These are phyloP conservation scores for Drosophila kepulauana DNA, from an alignment of 1,140 invertebrate species.

Conservation along the genomic window DNA sequence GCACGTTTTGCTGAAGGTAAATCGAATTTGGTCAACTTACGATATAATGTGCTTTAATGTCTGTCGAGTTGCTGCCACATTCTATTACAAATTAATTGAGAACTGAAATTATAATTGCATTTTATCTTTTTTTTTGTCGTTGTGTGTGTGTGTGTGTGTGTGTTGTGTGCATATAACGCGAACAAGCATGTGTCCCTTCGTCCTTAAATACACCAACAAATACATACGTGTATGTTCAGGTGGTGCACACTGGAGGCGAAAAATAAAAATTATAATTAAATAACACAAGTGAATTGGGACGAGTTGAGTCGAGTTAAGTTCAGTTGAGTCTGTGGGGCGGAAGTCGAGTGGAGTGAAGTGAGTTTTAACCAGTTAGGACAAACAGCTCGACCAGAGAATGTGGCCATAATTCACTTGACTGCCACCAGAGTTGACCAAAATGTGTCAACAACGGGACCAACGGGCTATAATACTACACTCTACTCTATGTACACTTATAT, in stretches of 20 bases:
- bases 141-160: constrained; percentile 4
- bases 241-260: constrained; percentile 14
- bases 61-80: constrained; percentile 16
- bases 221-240: not conserved
- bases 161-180: constrained; percentile 4
- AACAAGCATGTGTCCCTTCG: not conserved
- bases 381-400: constrained; percentile 40
- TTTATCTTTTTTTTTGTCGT: constrained; percentile 20
- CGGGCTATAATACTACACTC: not conserved
- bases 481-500: not conserved
- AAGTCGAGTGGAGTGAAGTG: not conserved
- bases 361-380: constrained; percentile 26
- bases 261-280: constrained; percentile 72
- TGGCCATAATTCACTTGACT: constrained; percentile 65
- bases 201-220: not conserved
- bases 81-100: constrained; percentile 50
- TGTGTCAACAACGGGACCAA: constrained; percentile 38
- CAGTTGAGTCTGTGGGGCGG: not conserved
- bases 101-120: constrained; percentile 73
- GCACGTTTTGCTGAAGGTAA: not conserved
- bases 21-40: not conserved
- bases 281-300: constrained; percentile 43
- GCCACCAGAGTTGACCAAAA: constrained; percentile 54
- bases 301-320: not conserved
- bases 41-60: not conserved